Evolutionary conservation across 2,888 invertebrate genomes (phyloP).

Genomic region (Andrena bicolor): DNA sequence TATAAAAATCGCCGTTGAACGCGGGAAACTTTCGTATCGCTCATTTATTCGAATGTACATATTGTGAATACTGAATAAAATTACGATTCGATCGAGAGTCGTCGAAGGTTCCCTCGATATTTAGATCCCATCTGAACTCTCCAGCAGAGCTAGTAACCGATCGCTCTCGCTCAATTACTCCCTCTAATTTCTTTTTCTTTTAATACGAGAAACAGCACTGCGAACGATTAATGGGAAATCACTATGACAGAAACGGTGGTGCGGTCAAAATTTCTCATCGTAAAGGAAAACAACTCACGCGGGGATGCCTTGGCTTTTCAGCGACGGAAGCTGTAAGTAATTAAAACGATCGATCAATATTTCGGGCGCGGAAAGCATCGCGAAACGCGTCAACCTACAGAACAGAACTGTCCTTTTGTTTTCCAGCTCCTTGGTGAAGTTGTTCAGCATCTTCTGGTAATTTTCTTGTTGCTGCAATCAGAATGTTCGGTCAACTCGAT

Average conservation of each 20-base stretch:
- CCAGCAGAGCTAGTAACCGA: not conserved
- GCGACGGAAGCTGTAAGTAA: conserved; percentile 28
- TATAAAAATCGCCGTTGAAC: not conserved
- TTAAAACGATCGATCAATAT: not conserved
- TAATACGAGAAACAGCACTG: conserved; percentile 35
- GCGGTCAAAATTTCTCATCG: not conserved
- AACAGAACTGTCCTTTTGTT: conserved; percentile 47
- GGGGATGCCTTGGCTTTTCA: conserved; percentile 36
- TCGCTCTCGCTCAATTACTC: not conserved
- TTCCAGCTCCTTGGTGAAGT: conserved; percentile 62
- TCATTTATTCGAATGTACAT: conserved; percentile 55
- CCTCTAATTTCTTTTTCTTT: not conserved
- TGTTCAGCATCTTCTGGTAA: conserved; percentile 67
- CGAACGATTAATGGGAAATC: conserved; percentile 28
- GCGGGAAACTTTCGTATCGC: conserved; percentile 16
- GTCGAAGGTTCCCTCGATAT: not conserved
- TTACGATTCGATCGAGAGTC: conserved; percentile 27
- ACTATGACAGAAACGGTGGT: conserved; percentile 7
- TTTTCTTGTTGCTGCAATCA: conserved; percentile 68
- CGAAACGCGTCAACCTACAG: conserved; percentile 36
- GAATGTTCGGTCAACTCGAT: not conserved
- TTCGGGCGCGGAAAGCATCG: not conserved
- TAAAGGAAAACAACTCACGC: conserved; percentile 33
- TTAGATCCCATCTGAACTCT: not conserved
- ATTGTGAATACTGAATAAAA: conserved; percentile 59